Evolutionary conservation across 2,113 vertebrate genomes (phyloP), one percentile per base, ranked within the genome.

Genomic region (Heteronetta atricapilla): DNA sequence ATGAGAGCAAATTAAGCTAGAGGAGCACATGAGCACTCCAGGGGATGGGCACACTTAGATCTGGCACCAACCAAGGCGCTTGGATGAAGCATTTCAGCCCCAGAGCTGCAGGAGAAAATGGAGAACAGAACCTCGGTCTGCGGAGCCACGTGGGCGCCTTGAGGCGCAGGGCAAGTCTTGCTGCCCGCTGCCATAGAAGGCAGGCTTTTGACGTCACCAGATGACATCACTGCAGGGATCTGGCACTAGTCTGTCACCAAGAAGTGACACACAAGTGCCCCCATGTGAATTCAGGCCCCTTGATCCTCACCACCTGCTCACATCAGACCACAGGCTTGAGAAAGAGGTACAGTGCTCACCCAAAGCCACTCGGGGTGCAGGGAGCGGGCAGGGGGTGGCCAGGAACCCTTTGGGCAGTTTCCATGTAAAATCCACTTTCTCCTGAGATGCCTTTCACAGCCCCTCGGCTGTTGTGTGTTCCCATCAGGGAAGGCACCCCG

Each of bases 191-290:
- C 2, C 20, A 28, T 46, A 10, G 5, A 60, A 4, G 0, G 6
- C 48, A 8, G 0, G 2, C 5, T 64, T 86, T 4, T 13, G 93
- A 58, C 60, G 69, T 72, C 48, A 3, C 4, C 50, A 6, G 12
- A 68, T 13, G 48, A 48, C 58, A n/a, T 4, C 10, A 6, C 11
- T 22, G 64, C 34, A 23, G 56, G 40, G n/a, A 38, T 28, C 23
- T 8, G 25, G 48, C 52, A 53, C 5, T 1, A 25, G 22, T 44
- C 26, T 5, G n/a, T 21, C 63, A 69, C 0, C 1, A 8, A 70
- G 34, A 13, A 0, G 89, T 0, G 1, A 50, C 2, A 23, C 0
- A 0, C 55, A 63, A 3, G 0, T 52, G 76, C 19, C 55, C 55
- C 72, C 50, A 13, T 0, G 2, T 53, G 62, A 63, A 50, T 40